Conservation (phyloP, 2,113 vertebrate genomes). For the Mirounga angustirostris region DNA sequence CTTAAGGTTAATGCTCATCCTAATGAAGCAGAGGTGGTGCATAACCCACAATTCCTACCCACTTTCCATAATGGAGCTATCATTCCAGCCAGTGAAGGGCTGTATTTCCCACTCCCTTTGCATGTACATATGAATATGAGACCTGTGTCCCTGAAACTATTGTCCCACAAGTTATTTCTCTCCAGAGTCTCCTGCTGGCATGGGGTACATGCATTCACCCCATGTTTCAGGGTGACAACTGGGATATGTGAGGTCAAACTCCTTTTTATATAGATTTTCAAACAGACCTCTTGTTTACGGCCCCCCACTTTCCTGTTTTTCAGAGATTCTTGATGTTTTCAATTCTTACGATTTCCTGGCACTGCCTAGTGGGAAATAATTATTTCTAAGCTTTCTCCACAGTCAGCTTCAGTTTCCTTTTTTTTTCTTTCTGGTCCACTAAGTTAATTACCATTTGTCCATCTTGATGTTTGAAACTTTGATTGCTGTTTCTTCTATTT, state of each 20-base stretch:
- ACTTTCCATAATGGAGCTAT: neutral
- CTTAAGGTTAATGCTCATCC: neutral
- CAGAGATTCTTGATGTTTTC: neutral
- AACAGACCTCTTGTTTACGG: neutral
- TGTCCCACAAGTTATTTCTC: neutral
- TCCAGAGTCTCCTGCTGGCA: neutral
- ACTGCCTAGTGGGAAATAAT: neutral
- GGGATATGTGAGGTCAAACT: neutral
- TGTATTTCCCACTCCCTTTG: neutral
- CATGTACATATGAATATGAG: neutral
- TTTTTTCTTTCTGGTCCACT: neutral
- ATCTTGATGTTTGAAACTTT: neutral
- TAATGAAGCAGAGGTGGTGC: neutral
- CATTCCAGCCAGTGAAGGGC: neutral
- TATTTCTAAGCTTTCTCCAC: neutral
- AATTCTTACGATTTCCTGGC: neutral
- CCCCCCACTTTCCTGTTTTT: neutral
- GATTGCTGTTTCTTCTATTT: neutral
- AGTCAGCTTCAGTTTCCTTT: neutral
- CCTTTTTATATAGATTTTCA: neutral
- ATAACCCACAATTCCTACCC: neutral
- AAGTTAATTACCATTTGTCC: neutral
- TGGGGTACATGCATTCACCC: rapidly evolving
- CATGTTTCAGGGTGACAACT: neutral
- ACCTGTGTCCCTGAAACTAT: neutral